A percentile compares a stretch with the other conserved stretches of the same genome.
Conservation (phyloP, 1,140 invertebrate genomes). For the Bombyx mandarina region DNA sequence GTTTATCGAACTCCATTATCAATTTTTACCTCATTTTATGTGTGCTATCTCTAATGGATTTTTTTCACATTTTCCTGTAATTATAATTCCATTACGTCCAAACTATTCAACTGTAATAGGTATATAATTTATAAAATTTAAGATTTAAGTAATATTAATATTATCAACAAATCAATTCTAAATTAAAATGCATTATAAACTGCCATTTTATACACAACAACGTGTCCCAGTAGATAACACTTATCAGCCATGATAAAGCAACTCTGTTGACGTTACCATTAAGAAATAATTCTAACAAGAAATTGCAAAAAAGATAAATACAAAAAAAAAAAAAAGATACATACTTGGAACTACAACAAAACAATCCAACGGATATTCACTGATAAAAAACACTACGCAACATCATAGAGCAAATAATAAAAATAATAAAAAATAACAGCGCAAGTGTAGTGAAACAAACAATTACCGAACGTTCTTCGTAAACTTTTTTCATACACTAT, state of each 20-base stretch:
- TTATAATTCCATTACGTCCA: no score
- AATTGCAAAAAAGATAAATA: slow-evolving; percentile 11
- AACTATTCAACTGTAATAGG: no score
- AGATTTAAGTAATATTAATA: no score
- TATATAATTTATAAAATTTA: no score
- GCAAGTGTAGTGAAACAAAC: slow-evolving; percentile 30
- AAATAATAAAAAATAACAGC: slow-evolving; percentile 29
- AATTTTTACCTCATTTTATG: no score
- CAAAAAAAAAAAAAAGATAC: slow-evolving; percentile 20
- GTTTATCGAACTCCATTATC: no score
- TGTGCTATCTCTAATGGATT: no score
- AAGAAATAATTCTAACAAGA: slow-evolving; percentile 19
- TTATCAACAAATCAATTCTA: no score
- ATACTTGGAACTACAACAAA: slow-evolving; percentile 50
- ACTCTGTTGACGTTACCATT: slow-evolving; percentile 60
- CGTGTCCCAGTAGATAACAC: slow-evolving; percentile 42
- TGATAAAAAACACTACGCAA: slow-evolving; percentile 13
- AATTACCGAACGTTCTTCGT: slow-evolving; percentile 48
- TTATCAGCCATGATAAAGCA: slow-evolving; percentile 62
- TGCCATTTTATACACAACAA: slow-evolving; percentile 14
- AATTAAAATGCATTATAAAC: no score
- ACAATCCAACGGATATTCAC: slow-evolving; percentile 18
- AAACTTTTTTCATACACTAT: slow-evolving; percentile 44
- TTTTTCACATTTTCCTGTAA: no score
- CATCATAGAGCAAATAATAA: slow-evolving; percentile 14